Conservation (phyloP, 2,113 vertebrate genomes). For the Nanorana parkeri region DNA sequence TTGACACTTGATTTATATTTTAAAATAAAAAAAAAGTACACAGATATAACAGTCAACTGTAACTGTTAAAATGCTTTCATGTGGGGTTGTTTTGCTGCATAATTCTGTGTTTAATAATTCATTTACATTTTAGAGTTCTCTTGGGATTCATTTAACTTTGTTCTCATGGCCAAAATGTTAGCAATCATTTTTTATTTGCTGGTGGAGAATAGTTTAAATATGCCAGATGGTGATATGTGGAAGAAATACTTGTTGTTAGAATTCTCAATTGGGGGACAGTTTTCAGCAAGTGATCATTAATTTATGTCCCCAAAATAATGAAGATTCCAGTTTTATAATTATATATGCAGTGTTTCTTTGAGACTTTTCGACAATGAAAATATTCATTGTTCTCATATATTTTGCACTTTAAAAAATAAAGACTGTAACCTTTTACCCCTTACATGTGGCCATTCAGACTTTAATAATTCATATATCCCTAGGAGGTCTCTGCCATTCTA, state of each 20-base stretch:
- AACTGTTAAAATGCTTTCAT: constrained; percentile 28
- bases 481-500: too few relatives aligned
- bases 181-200: constrained; percentile 57
- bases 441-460: too few relatives aligned
- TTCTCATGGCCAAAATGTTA: constrained; percentile 50
- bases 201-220: constrained; percentile 49
- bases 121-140: constrained; percentile 46
- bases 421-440: neutral
- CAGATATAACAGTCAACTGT: neutral
- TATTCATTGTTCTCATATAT: neutral
- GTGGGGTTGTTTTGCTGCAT: constrained; percentile 25
- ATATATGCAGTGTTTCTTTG: neutral
- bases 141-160: constrained; percentile 51
- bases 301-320: constrained; percentile 17
- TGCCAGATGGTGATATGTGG: constrained; percentile 51
- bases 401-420: neutral
- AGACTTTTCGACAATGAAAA: neutral
- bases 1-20: neutral
- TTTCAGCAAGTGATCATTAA: constrained; percentile 24
- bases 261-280: constrained; percentile 24
- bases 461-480: too few relatives aligned
- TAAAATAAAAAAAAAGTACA: constrained; percentile 7
- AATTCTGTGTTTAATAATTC: constrained; percentile 52
- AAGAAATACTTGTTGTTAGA: constrained; percentile 41
- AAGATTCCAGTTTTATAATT: constrained; percentile 1